Percentiles rank a stretch among this genome's conserved stretches.
Conservation (phyloP, 2,888 invertebrate species). For the Saturnia pavonia region DNA sequence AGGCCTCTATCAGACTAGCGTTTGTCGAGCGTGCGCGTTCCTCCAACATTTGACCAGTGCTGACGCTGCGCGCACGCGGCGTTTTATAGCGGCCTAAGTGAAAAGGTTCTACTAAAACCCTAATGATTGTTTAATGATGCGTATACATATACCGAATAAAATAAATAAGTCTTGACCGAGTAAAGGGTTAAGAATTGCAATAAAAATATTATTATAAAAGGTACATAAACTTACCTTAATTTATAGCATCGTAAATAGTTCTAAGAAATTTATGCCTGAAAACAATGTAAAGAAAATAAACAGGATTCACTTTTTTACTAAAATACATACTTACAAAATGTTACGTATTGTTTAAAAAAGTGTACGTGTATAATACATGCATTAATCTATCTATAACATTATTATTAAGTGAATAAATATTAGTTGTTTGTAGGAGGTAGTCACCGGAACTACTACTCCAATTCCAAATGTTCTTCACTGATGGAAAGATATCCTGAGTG, state of each 20-base stretch:
- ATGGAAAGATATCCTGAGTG: no score
- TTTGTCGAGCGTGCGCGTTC: no score
- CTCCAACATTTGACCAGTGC: no score
- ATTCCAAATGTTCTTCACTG: no score
- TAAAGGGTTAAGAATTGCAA: neutral
- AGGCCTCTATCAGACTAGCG: no score
- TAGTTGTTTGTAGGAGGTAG: no score
- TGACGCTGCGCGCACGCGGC: no score
- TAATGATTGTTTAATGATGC: neutral
- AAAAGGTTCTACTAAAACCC: neutral
- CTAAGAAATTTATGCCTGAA: neutral
- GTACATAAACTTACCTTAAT: neutral
- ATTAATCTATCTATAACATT: no score
- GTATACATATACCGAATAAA: neutral
- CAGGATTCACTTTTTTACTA: neutral
- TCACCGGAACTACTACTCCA: no score
- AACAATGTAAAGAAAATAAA: neutral
- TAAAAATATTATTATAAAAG: constrained; percentile 5
- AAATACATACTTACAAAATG: neutral
- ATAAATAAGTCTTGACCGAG: neutral
- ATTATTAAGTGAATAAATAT: no score
- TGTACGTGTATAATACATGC: neutral
- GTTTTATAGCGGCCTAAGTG: no score
- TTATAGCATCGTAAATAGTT: neutral
- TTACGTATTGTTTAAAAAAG: neutral